phyloP scores from a whole-genome alignment of 1,140 invertebrate species.

The Polyergus mexicanus region DNA sequence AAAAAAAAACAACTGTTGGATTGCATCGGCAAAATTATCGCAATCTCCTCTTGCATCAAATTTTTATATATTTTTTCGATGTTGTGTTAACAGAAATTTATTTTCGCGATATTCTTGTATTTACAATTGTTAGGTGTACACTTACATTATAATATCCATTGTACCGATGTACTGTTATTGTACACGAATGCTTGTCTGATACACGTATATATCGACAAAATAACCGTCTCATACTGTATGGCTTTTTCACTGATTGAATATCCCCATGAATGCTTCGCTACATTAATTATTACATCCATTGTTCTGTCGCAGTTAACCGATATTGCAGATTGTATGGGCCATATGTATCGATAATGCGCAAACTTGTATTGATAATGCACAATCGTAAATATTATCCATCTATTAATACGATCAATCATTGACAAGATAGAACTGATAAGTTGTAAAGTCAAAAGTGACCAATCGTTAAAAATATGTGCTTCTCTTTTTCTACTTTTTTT shows the following conservation, averaged over 20 bases:
- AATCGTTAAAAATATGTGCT: background rate
- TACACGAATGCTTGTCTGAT: background rate
- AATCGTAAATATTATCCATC: constrained; percentile 20
- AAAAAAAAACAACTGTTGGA: too few relatives aligned
- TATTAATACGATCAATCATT: background rate
- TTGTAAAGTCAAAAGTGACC: background rate
- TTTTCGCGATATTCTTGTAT: background rate
- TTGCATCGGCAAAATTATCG: too few relatives aligned
- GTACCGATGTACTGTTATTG: background rate
- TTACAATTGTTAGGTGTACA: background rate
- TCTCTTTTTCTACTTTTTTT: background rate
- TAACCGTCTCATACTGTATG: background rate
- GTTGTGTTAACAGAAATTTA: background rate
- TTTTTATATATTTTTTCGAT: background rate
- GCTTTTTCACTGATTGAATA: constrained; percentile 46
- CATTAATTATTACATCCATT: constrained; percentile 45
- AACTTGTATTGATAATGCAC: background rate
- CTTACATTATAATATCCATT: background rate
- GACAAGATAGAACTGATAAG: background rate
- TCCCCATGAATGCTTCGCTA: constrained; percentile 31
- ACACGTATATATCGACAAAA: background rate
- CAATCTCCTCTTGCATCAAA: background rate
- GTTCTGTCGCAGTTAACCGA: background rate
- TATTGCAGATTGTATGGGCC: constrained; percentile 1
- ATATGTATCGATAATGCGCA: background rate